Evolutionary conservation across 1,140 invertebrate species (phyloP).

Genomic region (Temnothorax curvispinosus): DNA sequence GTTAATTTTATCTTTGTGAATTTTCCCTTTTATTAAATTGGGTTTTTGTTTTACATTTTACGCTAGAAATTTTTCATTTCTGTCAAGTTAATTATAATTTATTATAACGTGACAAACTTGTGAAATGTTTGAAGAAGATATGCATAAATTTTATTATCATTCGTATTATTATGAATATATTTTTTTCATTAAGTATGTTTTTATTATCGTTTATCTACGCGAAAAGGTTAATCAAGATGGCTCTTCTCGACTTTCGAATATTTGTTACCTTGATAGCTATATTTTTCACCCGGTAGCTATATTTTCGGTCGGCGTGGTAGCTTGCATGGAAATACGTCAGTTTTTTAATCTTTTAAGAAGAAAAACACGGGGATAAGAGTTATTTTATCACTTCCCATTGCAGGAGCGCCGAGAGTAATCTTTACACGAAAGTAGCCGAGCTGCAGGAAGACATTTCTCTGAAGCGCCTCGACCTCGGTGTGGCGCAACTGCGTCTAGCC

Average conservation of each 20-base stretch:
- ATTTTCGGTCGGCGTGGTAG: not conserved
- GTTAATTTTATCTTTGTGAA: not conserved
- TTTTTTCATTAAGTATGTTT: not conserved
- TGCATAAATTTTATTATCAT: not conserved
- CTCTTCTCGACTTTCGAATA: not conserved
- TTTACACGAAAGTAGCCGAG: slow-evolving; percentile 97
- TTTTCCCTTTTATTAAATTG: not conserved
- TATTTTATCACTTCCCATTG: slow-evolving; percentile 52
- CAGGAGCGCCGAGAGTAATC: slow-evolving; percentile 92
- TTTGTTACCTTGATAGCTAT: not conserved
- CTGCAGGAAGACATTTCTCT: slow-evolving; percentile 97
- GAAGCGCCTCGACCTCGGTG: slow-evolving; percentile 96
- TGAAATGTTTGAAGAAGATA: not conserved
- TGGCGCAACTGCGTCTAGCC: slow-evolving; percentile 95
- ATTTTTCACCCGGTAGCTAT: not conserved
- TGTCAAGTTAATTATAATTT: not conserved
- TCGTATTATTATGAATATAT: not conserved
- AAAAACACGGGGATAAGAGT: not conserved
- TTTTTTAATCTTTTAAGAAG: slow-evolving; percentile 41
- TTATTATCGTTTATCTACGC: not conserved
- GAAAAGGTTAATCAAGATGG: not conserved
- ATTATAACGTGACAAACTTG: not conserved
- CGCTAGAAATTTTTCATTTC: not conserved
- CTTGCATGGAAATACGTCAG: slow-evolving; percentile 24
- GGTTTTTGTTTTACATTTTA: not conserved